Conservation (phyloP, 1,140 invertebrate genomes). For the Trichonephila clavipes region DNA sequence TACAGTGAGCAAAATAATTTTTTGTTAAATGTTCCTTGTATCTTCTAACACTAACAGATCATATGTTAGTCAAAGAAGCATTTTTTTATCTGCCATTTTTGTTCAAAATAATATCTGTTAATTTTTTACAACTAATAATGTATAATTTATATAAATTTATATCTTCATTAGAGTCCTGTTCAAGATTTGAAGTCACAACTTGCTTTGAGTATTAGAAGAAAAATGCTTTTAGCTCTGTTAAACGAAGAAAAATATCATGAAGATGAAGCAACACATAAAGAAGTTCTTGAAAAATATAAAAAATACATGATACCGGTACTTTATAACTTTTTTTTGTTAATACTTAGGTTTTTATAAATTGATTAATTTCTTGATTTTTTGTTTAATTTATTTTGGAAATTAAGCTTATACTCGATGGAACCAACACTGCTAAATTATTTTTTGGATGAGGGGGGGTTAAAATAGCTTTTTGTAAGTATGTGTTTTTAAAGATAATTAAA, state of each 20-base stretch:
- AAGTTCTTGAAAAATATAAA: constrained; percentile 91
- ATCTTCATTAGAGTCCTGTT: constrained; percentile 86
- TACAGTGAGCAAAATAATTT: too few species aligned
- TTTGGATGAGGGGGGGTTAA: too few species aligned
- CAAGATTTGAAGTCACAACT: constrained; percentile 92
- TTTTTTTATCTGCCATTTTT: not conserved
- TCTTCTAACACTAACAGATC: too few species aligned
- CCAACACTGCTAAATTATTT: too few species aligned
- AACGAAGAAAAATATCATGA: constrained; percentile 88
- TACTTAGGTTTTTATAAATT: not conserved
- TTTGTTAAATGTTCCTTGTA: not conserved
- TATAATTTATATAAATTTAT: not conserved
- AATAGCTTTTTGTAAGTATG: too few species aligned
- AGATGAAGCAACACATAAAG: constrained; percentile 86
- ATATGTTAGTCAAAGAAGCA: not conserved
- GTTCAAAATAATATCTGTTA: not conserved
- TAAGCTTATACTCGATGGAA: too few species aligned
- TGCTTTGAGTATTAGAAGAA: constrained; percentile 90
- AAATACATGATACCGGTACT: constrained; percentile 89
- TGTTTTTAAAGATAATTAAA: too few species aligned
- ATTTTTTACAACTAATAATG: not conserved
- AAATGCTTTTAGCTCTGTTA: constrained; percentile 89
- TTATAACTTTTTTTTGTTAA: constrained; percentile 74
- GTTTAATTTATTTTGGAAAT: too few species aligned
- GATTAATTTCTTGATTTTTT: too few species aligned